These are phyloP conservation scores for Syritta pipiens DNA, from an alignment of 2,888 invertebrate genomes.

Conservation along the genomic window DNA sequence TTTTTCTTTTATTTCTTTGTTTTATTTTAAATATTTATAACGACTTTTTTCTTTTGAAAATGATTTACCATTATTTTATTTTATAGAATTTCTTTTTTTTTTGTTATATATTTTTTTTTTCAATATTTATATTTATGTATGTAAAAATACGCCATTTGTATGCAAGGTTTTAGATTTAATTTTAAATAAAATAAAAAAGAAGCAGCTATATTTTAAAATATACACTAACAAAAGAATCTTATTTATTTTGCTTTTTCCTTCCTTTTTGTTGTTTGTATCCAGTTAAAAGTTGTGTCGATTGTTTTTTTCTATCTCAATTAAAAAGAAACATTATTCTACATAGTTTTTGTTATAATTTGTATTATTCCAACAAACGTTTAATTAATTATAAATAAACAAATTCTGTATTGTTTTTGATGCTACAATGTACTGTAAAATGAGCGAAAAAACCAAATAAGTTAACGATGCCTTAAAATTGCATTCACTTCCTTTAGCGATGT, in stretches of 20 bases:
- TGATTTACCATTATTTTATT: background rate
- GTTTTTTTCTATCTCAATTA: no score
- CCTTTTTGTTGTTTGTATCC: constrained; percentile 9
- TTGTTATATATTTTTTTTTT: constrained; percentile 14
- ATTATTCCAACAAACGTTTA: constrained; percentile 39
- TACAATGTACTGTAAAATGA: constrained; percentile 4
- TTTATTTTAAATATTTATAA: constrained; percentile 14
- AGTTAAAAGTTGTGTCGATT: constrained; percentile 37
- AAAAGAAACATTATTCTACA: constrained; percentile 49
- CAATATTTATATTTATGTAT: constrained; percentile 10
- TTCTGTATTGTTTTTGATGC: constrained; percentile 34
- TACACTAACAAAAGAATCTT: constrained; percentile 47
- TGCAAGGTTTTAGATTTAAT: constrained; percentile 17
- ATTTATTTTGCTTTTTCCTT: constrained; percentile 16
- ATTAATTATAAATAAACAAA: constrained; percentile 33
- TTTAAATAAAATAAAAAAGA: constrained; percentile 39
- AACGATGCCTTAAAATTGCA: constrained; percentile 12
- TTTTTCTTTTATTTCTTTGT: constrained; percentile 10
- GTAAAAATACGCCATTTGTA: constrained; percentile 44
- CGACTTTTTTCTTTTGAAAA: constrained; percentile 7
- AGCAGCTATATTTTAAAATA: constrained; percentile 43
- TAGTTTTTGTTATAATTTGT: constrained; percentile 40
- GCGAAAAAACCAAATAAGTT: constrained; percentile 2
- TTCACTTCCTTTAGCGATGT: no score
- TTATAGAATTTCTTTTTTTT: constrained; percentile 13